Base-by-base conservation (phyloP, 2,113 vertebrate species). In the Atractosteus spatula region DNA sequence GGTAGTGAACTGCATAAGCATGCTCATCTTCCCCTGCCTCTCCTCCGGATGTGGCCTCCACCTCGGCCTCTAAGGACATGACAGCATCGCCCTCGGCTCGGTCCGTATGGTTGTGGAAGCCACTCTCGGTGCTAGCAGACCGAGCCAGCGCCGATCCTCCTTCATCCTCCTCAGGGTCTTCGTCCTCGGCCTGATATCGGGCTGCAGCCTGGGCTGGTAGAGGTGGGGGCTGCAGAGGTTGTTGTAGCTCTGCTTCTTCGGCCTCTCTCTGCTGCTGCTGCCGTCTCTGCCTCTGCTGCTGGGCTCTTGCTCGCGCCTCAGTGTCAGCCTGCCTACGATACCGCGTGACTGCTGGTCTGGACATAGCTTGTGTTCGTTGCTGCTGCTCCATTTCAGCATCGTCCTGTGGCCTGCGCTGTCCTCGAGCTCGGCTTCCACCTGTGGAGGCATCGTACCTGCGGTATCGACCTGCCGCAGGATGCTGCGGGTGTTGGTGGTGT, bases 51-150 rank as follows among this genome's bases (percentile, higher is more conserved):
- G 80, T 83, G 16, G 73, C 78, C 45, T 83, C 86, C 55, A 87
- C 88, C 66, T 86, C 89, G 7, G 78, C 83, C 62, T 89, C 91
- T 47, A 89, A 77, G 5, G 91, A 82, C 76, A 95, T 91, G 54
- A 82, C 83, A 8, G 94, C 93, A 59, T 97, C 96, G 1, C 96
- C 96, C 79, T 98, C 96, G 0, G 94, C 95, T 3, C 94, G 94
- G 87, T 98, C 96, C 0, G 93, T 96, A 78, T 98, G 96, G 82
- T 95, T 96, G 89, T 98, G 96, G 81, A 98, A 97, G 76, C 94
- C 96, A 0, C 96, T 98, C 84, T 98, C 97, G 0, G 97, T 98
- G 87, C 96, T 98, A 14, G 95, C 96, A 0, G 97, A 98, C 44
- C 96, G 93, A 59, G 93, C 95, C 80, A 97, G 87, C 56, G 78